These are phyloP conservation scores for Sthenelais limicola DNA, from an alignment of 2,888 invertebrate genomes.

Conservation along the genomic window DNA sequence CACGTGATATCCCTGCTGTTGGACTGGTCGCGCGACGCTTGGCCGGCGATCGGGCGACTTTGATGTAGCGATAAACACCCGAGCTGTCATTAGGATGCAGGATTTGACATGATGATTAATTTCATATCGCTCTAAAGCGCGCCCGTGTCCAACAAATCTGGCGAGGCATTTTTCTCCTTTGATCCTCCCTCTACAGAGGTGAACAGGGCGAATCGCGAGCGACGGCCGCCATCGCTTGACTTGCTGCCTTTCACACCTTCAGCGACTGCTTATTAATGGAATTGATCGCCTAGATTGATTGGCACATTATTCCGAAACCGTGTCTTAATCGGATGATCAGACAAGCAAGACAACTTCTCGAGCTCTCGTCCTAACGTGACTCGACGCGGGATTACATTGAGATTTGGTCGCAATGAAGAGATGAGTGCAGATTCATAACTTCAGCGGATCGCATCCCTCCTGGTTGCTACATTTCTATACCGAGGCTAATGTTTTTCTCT, in stretches of 20 bases:
- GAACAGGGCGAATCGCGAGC: background rate
- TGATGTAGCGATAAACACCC: slow-evolving; percentile 29
- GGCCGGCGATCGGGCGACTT: background rate
- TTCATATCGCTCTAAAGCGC: background rate
- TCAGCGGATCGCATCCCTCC: too few species aligned
- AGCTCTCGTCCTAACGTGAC: too few species aligned
- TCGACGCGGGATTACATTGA: too few species aligned
- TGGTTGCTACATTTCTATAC: too few species aligned
- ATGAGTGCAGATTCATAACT: too few species aligned
- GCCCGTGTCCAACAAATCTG: slow-evolving; percentile 31
- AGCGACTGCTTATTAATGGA: slow-evolving; percentile 25
- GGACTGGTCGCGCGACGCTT: background rate
- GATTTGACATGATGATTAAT: slow-evolving; percentile 14
- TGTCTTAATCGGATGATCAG: slow-evolving; percentile 13
- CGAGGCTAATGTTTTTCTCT: too few species aligned
- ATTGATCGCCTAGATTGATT: slow-evolving; percentile 3
- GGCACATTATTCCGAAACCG: background rate
- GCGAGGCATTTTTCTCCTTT: background rate
- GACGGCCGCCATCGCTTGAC: background rate
- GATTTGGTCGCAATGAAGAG: too few species aligned
- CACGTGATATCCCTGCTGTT: background rate
- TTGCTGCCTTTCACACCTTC: slow-evolving; percentile 35
- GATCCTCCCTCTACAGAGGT: background rate
- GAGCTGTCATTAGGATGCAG: slow-evolving; percentile 20
- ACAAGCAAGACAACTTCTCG: slow-evolving; percentile 2